Evolutionary conservation across 2,113 vertebrate genomes (phyloP).

Genomic region (Sylvia atricapilla): DNA sequence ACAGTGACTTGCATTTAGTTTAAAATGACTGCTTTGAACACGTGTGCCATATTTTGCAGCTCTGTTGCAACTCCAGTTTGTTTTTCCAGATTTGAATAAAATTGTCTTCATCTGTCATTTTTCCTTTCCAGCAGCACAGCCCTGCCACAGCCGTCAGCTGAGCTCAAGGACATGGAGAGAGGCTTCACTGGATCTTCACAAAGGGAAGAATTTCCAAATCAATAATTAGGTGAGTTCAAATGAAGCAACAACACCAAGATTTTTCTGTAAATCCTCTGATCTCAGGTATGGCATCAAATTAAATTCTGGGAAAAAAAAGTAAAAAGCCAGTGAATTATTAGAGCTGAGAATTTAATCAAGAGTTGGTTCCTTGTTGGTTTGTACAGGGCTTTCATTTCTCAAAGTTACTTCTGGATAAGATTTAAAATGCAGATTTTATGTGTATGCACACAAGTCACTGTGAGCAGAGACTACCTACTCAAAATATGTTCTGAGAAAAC

Average conservation of each 20-base stretch:
- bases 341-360: not conserved
- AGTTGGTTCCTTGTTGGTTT: not conserved
- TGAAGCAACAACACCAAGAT: not conserved
- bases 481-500: not conserved
- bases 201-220: not conserved
- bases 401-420: not conserved
- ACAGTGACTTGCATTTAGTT: not conserved
- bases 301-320: not conserved
- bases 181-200: not conserved
- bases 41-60: not conserved
- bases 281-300: not conserved
- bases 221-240: conserved; percentile 19
- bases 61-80: not conserved
- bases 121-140: not conserved
- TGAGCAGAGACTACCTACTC: not conserved
- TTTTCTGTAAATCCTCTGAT: not conserved
- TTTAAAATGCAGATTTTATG: not conserved
- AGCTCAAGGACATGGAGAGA: not conserved
- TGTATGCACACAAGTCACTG: not conserved
- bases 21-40: not conserved
- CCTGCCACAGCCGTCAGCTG: not conserved
- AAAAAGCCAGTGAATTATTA: not conserved
- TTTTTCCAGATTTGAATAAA: not conserved
- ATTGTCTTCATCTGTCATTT: not conserved
- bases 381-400: not conserved